phyloP scores from a whole-genome alignment of 37 sponge, comb jelly and placozoan genomes.

The Spongilla lacustris region DNA sequence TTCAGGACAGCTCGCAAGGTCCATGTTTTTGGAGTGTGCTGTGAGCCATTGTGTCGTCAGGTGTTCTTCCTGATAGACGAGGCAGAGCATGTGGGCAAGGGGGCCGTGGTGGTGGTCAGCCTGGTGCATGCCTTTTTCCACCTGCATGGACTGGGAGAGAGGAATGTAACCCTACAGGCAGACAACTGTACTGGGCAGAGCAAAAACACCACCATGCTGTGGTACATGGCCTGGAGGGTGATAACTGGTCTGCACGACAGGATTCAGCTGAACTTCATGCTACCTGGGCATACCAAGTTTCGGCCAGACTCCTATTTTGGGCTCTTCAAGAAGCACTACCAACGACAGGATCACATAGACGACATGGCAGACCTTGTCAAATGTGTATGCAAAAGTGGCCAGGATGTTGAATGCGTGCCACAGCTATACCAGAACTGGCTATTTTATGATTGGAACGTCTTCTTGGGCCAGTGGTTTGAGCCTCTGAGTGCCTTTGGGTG shows the following conservation, averaged over 20 bases:
- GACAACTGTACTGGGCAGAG: constrained; percentile 36
- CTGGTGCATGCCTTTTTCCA: background rate
- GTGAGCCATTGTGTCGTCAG: constrained; percentile 8
- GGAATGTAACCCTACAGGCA: constrained; percentile 4
- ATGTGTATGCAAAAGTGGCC: too few relatives aligned
- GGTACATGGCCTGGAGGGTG: constrained; percentile 19
- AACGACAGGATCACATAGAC: too few relatives aligned
- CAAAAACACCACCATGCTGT: constrained; percentile 10
- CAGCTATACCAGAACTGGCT: too few relatives aligned
- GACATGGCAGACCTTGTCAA: too few relatives aligned
- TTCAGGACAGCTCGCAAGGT: constrained; percentile 11
- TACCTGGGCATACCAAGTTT: constrained; percentile 32
- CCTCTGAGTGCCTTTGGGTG: too few relatives aligned
- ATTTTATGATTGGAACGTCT: too few relatives aligned
- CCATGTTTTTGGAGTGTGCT: constrained; percentile 7
- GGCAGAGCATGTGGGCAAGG: background rate
- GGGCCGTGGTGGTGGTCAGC: background rate
- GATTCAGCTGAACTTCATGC: constrained; percentile 24
- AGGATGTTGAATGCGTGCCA: too few relatives aligned
- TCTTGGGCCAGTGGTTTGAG: too few relatives aligned
- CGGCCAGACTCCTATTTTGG: constrained; percentile 32
- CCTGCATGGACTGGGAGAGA: constrained; percentile 8
- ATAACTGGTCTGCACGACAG: background rate
- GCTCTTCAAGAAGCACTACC: constrained; percentile 7
- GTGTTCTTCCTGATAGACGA: background rate